Evolutionary conservation across 2,113 vertebrate genomes (phyloP), one percentile per base, ranked within the genome.

Genomic region (Ceyx melanurus): DNA sequence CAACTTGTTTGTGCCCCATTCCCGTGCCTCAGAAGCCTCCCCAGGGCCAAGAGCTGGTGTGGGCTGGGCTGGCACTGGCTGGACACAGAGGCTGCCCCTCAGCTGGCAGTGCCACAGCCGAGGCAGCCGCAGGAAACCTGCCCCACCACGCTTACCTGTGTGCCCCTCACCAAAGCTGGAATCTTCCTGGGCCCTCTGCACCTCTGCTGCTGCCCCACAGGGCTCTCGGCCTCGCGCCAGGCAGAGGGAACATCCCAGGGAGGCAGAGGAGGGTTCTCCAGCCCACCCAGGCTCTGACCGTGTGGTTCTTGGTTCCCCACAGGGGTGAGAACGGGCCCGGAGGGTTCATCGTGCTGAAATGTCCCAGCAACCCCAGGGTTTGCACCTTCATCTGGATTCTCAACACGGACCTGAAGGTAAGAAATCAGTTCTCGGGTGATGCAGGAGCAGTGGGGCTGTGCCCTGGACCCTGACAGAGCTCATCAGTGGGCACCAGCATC

Each of bases 341-440:
- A 23, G 99, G 99, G 29, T 99, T 99, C 94, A 94, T 99, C 45
- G 99, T 99, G 8, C 97, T 99, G 53, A 99, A 98, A 35, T 98
- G 98, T 48, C 97, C 97, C 96, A 98, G 96, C 58, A 99, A 99
- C 94, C 98, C 98, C 22, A 97, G 98, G 13, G 95, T 99, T 78
- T 99, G 99, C 97, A 99, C 99, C 42, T 99, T 99, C 94, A 96
- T 99, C 96, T 99, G 99, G 99, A 97, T 99, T 64, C 98, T 99
- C 79, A 99, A 99, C 96, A 99, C 99, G 7, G 99, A 99, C 92
- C 97, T 99, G 45, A 99, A 99, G 99, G 99, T 99, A 95, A 96
- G 37, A 91, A 18, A 43, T 0, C 26, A 0, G 10, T 2, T 53
- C 62, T 18, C 13, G 0, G 11, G 5, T 0, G 68, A 61, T 62